A percentile compares a stretch with the other conserved stretches of the same genome.
Conservation (phyloP, 2,797 vertebrate species). For the Pseudochaenichthys georgianus region DNA sequence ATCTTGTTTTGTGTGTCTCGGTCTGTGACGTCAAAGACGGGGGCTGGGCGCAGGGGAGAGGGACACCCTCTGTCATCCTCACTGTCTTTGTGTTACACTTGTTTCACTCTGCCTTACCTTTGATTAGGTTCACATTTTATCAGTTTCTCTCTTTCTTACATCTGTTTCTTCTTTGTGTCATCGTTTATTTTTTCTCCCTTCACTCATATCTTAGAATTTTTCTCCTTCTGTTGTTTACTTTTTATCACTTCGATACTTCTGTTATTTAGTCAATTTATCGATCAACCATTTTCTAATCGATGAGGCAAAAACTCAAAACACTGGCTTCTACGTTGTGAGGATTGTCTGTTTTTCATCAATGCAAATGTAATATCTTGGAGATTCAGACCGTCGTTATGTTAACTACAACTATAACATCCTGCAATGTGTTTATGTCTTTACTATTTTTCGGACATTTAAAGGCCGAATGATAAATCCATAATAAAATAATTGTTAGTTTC, state of each 20-base stretch:
- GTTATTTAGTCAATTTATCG: too few relatives aligned
- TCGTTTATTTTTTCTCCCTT: not conserved
- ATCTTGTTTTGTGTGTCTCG: slow-evolving; percentile 86
- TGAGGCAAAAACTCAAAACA: too few relatives aligned
- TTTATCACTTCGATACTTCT: too few relatives aligned
- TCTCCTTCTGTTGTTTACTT: not conserved
- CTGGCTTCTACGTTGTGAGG: too few relatives aligned
- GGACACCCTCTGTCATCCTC: slow-evolving; percentile 68
- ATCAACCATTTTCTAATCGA: too few relatives aligned
- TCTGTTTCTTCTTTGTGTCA: not conserved
- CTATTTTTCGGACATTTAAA: slow-evolving; percentile 19
- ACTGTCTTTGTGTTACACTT: slow-evolving; percentile 26
- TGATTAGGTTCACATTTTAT: slow-evolving; percentile 40
- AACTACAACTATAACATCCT: too few relatives aligned
- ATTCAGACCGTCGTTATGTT: too few relatives aligned
- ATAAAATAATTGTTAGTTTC: too few relatives aligned
- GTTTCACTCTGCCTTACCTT: slow-evolving; percentile 12
- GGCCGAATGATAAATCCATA: not conserved
- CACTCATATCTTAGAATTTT: not conserved
- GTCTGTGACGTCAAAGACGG: slow-evolving; percentile 83
- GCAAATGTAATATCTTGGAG: too few relatives aligned
- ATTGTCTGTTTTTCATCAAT: too few relatives aligned
- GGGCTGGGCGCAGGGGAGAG: slow-evolving; percentile 77
- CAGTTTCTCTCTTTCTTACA: not conserved
- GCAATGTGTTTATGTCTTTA: too few relatives aligned